Percentiles rank a stretch among this genome's conserved stretches.
Evolutionary conservation across 2,888 invertebrate genomes (phyloP).

Genomic region (Gibbula magus): DNA sequence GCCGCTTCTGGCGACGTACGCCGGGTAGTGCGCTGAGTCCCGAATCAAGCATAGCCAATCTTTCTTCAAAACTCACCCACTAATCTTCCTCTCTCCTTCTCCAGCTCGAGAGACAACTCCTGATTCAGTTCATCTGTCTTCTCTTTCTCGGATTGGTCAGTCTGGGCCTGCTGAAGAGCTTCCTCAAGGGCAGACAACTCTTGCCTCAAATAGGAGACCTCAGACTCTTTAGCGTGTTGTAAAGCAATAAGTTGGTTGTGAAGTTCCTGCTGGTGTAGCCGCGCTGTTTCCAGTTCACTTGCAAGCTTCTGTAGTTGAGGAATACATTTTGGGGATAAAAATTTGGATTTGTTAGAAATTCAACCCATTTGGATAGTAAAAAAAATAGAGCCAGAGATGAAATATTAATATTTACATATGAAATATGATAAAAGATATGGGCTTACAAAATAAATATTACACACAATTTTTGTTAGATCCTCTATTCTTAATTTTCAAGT

Average conservation of each 20-base stretch:
- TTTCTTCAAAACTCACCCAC: constrained; percentile 58
- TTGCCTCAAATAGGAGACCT: constrained; percentile 54
- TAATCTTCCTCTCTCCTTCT: constrained; percentile 74
- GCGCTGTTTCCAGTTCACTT: constrained; percentile 56
- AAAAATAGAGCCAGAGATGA: no score
- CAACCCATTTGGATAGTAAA: no score
- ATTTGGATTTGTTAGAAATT: no score
- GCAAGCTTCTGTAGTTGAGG: constrained; percentile 51
- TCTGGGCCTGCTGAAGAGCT: constrained; percentile 46
- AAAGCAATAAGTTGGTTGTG: constrained; percentile 54
- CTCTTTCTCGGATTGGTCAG: constrained; percentile 46
- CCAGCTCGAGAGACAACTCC: constrained; percentile 71
- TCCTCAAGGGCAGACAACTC: constrained; percentile 56
- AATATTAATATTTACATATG: no score
- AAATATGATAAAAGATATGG: no score
- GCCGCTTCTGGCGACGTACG: no score
- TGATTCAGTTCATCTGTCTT: constrained; percentile 60
- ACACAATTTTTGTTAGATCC: no score
- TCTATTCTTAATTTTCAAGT: no score
- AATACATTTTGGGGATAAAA: no score
- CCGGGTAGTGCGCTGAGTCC: no score
- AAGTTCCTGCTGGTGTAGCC: constrained; percentile 53
- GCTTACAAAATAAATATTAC: no score
- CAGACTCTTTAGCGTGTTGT: constrained; percentile 49
- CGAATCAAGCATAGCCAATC: no score